phyloP scores from a whole-genome alignment of 2,888 invertebrate genomes.

The Plutella xylostella region DNA sequence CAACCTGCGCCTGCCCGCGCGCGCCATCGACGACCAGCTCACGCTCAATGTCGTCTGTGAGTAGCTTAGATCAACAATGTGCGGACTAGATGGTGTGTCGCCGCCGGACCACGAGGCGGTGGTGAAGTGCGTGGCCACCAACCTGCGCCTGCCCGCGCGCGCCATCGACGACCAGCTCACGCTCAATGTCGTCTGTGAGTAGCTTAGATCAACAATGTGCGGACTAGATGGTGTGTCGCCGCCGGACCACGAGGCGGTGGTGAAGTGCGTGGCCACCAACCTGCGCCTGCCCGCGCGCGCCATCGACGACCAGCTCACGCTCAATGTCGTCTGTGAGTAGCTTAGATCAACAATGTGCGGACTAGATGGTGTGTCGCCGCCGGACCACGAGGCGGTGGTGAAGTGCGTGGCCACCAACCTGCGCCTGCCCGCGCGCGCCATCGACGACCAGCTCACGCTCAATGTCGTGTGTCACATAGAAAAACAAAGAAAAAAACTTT shows the following conservation, averaged over 20 bases:
- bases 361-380: too few relatives aligned
- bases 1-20: constrained; percentile 80
- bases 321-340: constrained; percentile 95
- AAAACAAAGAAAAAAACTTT: too few relatives aligned
- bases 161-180: constrained; percentile 83
- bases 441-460: constrained; percentile 83
- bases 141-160: constrained; percentile 79
- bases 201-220: too few relatives aligned
- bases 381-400: constrained; percentile 83
- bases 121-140: constrained; percentile 86
- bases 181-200: constrained; percentile 93
- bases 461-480: constrained; percentile 95
- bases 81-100: too few relatives aligned
- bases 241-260: constrained; percentile 82
- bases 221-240: too few relatives aligned
- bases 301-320: constrained; percentile 81
- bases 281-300: constrained; percentile 78
- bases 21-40: constrained; percentile 82
- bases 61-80: too few relatives aligned
- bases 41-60: constrained; percentile 90
- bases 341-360: too few relatives aligned
- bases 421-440: constrained; percentile 75
- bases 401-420: constrained; percentile 89
- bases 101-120: constrained; percentile 85
- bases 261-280: constrained; percentile 88